These are phyloP conservation scores for Sphaerodactylus townsendi DNA, from an alignment of 2,113 vertebrate genomes.

Conservation along the genomic window DNA sequence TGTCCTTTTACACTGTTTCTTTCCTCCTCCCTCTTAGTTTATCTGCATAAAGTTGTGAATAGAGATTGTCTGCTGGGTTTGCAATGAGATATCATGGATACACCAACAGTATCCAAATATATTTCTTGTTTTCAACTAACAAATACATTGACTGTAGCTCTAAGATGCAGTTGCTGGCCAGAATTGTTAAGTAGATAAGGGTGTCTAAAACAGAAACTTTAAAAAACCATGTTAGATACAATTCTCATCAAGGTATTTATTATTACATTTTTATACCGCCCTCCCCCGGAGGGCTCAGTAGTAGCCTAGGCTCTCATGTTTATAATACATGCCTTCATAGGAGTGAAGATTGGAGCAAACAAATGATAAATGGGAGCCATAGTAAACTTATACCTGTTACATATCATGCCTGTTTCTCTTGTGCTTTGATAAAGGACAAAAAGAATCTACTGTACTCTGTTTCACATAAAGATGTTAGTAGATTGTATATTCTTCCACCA, in stretches of 20 bases:
- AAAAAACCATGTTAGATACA: not conserved
- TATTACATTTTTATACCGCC: too few species aligned
- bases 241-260: too few species aligned
- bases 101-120: too few species aligned
- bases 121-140: not conserved
- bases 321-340: not conserved
- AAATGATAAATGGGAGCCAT: not conserved
- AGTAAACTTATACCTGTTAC: not conserved
- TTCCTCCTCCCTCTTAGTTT: too few species aligned
- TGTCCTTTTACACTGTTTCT: not conserved
- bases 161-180: not conserved
- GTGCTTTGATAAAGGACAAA: too few species aligned
- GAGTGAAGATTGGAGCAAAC: not conserved
- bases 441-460: too few species aligned
- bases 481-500: too few species aligned
- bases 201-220: too few species aligned
- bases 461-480: too few species aligned
- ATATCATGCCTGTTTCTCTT: not conserved
- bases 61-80: not conserved
- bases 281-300: too few species aligned
- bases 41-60: not conserved
- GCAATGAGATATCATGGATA: not conserved
- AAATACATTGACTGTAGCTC: not conserved
- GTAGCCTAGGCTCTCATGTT: not conserved
- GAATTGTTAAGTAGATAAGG: not conserved